Base-by-base conservation (phyloP, 2,113 vertebrate genomes). In the Gila orcuttii region DNA sequence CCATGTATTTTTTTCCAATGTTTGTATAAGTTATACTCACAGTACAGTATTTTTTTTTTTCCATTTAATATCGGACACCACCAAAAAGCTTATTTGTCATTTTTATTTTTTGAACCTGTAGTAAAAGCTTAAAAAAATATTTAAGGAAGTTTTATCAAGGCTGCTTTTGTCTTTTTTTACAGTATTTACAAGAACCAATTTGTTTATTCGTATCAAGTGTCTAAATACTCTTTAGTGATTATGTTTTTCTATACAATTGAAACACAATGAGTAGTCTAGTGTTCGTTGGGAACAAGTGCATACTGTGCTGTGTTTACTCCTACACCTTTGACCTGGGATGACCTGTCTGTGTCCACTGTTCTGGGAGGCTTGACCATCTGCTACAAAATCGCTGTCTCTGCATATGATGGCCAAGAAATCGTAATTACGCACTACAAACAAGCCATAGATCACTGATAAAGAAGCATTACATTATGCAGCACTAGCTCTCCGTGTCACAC, bases 321-420 rank as follows among this genome's bases (percentile, higher is more conserved):
- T n/a, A 13, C 6, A 25, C 33, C 2, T 82, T 28, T 42, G 82
- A 73, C 82, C 68, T 59, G 47, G 39, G 10, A 28, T 59, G 82
- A 83, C 82, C 50, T 7, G 19, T 4, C n/a, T 25, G 10, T 39
- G 57, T 79, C 77, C 6, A 23, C n/a, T 17, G 6, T 33, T 42
- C 78, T 45, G n/a, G 68, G 50, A 59, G 8, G 17, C 68, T 83
- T 23, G 12, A 42, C 31, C 68, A 73, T 73, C 31, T 83, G 81
- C 33, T 55, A 21, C 31, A 59, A 73, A 47, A n/a, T 52, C 3
- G 6, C 77, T 28, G 74, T 66, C 59, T 84, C 12, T 74, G 31
- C 45, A 79, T 64, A 55, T 55, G 68, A 64, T 47, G 57, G 57
- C 52, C 23, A 13, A 21, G 12, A 19, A 23, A 45, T 2, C 36